These are phyloP conservation scores for Achroia grisella DNA, from an alignment of 1,140 invertebrate genomes.

Conservation along the genomic window DNA sequence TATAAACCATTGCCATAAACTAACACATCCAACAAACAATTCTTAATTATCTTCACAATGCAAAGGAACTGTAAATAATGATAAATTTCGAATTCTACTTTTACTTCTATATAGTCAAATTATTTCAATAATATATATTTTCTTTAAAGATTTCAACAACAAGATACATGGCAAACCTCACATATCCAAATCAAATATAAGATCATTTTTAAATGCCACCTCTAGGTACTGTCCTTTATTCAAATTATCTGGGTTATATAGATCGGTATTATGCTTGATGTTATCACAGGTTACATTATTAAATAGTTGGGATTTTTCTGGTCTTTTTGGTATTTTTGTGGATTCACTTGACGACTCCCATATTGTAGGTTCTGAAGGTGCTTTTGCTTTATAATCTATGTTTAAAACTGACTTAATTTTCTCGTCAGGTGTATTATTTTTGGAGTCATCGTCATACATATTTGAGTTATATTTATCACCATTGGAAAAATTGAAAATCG, in stretches of 20 bases:
- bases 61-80: conserved; percentile 19
- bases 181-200: conserved; percentile 74
- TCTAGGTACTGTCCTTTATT: conserved; percentile 68
- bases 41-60: conserved; percentile 16
- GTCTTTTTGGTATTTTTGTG: conserved; percentile 11
- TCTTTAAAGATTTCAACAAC: conserved; percentile 1
- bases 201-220: conserved; percentile 71
- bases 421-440: conserved; percentile 7
- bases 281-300: conserved; percentile 32
- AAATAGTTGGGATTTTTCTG: conserved; percentile 17
- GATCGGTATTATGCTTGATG: conserved; percentile 55
- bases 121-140: neutral
- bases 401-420: conserved; percentile 22
- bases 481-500: neutral
- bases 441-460: conserved; percentile 12
- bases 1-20: conserved; percentile 46
- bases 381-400: conserved; percentile 30
- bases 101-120: neutral
- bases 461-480: conserved; percentile 20
- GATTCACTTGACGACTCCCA: conserved; percentile 25
- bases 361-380: conserved; percentile 18
- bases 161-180: conserved; percentile 34
- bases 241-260: conserved; percentile 60
- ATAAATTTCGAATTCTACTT: neutral
- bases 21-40: conserved; percentile 17